phyloP scores from a whole-genome alignment of 1,140 invertebrate genomes.

The Muscidifurax raptorellus region DNA sequence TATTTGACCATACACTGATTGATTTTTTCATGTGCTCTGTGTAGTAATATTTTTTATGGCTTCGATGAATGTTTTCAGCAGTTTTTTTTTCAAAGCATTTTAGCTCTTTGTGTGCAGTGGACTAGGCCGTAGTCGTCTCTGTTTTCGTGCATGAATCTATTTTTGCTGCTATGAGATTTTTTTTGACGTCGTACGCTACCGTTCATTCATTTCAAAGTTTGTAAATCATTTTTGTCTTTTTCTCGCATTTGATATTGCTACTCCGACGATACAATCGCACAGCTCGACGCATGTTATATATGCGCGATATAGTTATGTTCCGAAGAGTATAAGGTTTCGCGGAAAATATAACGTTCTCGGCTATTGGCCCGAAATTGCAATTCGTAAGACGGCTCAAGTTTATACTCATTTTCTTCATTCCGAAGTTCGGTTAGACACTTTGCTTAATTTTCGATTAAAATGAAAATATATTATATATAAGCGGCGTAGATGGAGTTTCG shows the following conservation, averaged over 20 bases:
- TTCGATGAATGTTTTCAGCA: neutral
- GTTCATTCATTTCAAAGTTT: too few relatives aligned
- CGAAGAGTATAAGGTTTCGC: too few relatives aligned
- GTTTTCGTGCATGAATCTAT: neutral
- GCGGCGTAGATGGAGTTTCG: neutral
- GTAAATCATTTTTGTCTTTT: too few relatives aligned
- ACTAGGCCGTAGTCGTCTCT: neutral
- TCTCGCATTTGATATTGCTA: too few relatives aligned
- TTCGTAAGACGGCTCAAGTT: neutral
- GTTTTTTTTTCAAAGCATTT: neutral
- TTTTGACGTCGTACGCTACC: too few relatives aligned
- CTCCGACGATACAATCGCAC: too few relatives aligned
- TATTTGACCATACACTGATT: neutral
- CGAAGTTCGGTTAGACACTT: neutral
- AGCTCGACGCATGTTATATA: too few relatives aligned
- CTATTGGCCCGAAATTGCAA: neutral
- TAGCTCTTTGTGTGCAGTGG: neutral
- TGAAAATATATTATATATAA: neutral
- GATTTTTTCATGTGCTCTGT: neutral
- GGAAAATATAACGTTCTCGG: neutral
- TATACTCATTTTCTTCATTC: neutral
- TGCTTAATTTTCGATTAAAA: constrained; percentile 6
- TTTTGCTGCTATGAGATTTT: neutral
- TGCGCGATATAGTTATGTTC: too few relatives aligned
- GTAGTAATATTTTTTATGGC: neutral